Percentiles rank a stretch among this genome's conserved stretches.
Conservation (phyloP, 2,888 invertebrate genomes). For the Axea sp. region DNA sequence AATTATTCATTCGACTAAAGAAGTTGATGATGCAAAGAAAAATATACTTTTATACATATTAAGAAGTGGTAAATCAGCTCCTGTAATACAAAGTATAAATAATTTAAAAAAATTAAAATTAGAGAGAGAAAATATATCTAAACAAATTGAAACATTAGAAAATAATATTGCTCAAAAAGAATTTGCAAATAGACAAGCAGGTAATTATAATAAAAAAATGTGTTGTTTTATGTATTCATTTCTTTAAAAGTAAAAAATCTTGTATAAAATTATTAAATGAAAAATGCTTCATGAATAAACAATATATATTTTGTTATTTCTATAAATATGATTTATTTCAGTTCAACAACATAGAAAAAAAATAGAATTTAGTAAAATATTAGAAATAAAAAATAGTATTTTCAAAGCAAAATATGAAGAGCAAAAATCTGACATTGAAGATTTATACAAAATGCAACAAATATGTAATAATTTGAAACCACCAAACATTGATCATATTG, state of each 20-base stretch:
- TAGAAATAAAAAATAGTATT: constrained; percentile 66
- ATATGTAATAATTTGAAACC: constrained; percentile 73
- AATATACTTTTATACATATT: constrained; percentile 71
- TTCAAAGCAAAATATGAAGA: constrained; percentile 68
- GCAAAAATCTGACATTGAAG: constrained; percentile 67
- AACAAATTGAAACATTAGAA: constrained; percentile 66
- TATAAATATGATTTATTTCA: constrained; percentile 41
- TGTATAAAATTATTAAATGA: too few species aligned
- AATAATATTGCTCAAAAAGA: constrained; percentile 68
- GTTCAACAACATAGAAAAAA: constrained; percentile 67
- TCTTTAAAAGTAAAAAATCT: too few species aligned
- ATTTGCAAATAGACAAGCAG: constrained; percentile 68
- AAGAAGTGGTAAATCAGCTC: constrained; percentile 61
- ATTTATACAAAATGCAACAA: constrained; percentile 69
- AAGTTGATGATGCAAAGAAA: constrained; percentile 67
- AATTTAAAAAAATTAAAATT: constrained; percentile 63
- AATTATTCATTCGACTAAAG: constrained; percentile 59
- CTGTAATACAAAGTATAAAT: constrained; percentile 62
- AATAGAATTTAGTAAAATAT: constrained; percentile 55
- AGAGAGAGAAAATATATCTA: constrained; percentile 61
- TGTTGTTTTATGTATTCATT: too few species aligned
- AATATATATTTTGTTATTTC: too few species aligned
- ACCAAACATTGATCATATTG: constrained; percentile 65
- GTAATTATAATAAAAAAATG: constrained; percentile 58
- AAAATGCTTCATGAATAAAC: too few species aligned